A percentile compares a stretch with the other conserved stretches of the same genome.
Conservation (phyloP, 2,113 vertebrate species). For the Pseudonaja textilis region DNA sequence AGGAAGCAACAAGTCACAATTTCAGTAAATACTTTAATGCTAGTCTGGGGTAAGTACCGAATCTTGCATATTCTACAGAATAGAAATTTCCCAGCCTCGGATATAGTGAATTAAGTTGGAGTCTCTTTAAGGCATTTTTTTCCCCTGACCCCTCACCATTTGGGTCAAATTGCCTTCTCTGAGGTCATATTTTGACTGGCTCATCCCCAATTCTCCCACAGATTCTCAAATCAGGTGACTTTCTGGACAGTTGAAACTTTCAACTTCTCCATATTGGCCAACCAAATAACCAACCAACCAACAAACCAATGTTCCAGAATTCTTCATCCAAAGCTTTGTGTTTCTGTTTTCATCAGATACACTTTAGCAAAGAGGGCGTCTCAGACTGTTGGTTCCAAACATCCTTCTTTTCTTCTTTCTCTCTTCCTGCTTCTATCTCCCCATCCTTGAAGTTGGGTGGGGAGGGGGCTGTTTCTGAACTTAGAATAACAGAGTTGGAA, state of each 20-base stretch:
- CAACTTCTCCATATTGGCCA: neutral
- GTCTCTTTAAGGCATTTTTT: neutral
- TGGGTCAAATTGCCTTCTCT: neutral
- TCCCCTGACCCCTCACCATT: neutral
- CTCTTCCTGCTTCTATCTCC: neutral
- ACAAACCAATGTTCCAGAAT: neutral
- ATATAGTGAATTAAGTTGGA: neutral
- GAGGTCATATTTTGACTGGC: neutral
- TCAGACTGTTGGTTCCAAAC: neutral
- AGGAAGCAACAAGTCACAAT: neutral
- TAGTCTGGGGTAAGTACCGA: neutral
- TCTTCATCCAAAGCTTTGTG: neutral
- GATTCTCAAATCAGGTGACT: neutral
- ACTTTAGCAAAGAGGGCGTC: neutral
- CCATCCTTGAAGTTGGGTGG: neutral
- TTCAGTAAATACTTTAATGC: neutral
- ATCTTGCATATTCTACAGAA: neutral
- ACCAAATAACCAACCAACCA: neutral
- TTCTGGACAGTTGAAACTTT: neutral
- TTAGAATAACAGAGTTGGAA: no score
- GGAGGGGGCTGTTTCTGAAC: neutral
- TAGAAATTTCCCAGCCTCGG: neutral
- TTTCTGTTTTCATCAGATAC: neutral
- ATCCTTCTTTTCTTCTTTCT: neutral
- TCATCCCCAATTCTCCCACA: neutral